Evolutionary conservation across 2,888 invertebrate species (phyloP).

Genomic region (Tetheella fluctuosa): DNA sequence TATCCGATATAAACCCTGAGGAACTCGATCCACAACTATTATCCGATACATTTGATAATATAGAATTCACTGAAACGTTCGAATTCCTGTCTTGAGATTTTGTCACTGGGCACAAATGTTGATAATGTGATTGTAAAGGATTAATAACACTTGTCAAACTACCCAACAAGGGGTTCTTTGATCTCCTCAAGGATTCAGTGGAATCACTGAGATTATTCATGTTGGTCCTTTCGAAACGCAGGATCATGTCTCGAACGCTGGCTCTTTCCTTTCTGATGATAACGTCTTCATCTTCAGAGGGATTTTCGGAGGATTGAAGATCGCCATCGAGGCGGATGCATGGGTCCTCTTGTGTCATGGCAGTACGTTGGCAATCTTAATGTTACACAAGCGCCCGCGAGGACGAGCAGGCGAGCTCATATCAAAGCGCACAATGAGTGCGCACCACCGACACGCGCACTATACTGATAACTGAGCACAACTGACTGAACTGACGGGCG

Average conservation of each 20-base stretch:
- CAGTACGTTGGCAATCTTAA: slow-evolving; percentile 49
- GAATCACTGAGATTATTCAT: slow-evolving; percentile 58
- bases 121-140: slow-evolving; percentile 70
- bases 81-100: slow-evolving; percentile 75
- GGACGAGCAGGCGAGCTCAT: slow-evolving; percentile 64
- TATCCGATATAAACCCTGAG: slow-evolving; percentile 78
- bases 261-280: slow-evolving; percentile 66
- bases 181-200: slow-evolving; percentile 67
- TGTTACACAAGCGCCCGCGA: slow-evolving; percentile 64
- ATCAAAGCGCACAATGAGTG: slow-evolving; percentile 60
- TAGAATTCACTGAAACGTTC: slow-evolving; percentile 79
- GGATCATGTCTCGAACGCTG: slow-evolving; percentile 75
- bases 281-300: slow-evolving; percentile 68
- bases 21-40: slow-evolving; percentile 77
- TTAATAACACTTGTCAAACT: slow-evolving; percentile 74
- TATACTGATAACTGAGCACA: slow-evolving; percentile 54
- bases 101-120: slow-evolving; percentile 67
- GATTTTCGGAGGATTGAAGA: slow-evolving; percentile 59
- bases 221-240: slow-evolving; percentile 72
- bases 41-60: slow-evolving; percentile 77
- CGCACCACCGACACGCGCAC: slow-evolving; percentile 66
- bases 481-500: slow-evolving; percentile 65
- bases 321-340: slow-evolving; percentile 63
- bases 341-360: slow-evolving; percentile 75
- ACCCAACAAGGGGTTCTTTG: slow-evolving; percentile 62